Conservation (phyloP, 1,140 invertebrate species). For the Aplysia californica region DNA sequence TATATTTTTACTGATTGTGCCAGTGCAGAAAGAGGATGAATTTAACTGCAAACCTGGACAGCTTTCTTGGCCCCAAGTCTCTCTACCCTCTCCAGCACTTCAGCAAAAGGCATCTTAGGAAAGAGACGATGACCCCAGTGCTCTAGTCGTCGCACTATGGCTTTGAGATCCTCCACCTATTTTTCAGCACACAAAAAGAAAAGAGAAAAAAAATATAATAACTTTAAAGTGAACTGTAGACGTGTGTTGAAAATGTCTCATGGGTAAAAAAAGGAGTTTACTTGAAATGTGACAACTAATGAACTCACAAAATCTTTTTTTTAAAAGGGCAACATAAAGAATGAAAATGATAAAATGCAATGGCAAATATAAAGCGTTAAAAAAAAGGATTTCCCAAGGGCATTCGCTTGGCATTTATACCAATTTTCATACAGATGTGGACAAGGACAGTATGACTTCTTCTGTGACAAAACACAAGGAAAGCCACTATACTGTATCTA, state of each 20-base stretch:
- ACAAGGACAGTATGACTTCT: too few relatives aligned
- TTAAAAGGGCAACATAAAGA: too few relatives aligned
- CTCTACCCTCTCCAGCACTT: slow-evolving; percentile 85
- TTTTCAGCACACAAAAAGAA: background rate
- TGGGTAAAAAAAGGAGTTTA: background rate
- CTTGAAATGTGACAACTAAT: too few relatives aligned
- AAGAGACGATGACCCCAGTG: slow-evolving; percentile 93
- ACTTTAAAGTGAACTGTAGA: background rate
- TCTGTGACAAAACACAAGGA: too few relatives aligned
- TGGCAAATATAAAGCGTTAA: too few relatives aligned
- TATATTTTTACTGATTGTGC: background rate
- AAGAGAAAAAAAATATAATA: background rate
- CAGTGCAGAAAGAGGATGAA: background rate
- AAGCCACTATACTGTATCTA: too few relatives aligned
- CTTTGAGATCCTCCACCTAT: slow-evolving; percentile 80
- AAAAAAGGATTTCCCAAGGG: too few relatives aligned
- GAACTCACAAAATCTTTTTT: too few relatives aligned
- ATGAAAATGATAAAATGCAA: too few relatives aligned
- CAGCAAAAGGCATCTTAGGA: slow-evolving; percentile 88
- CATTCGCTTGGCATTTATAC: too few relatives aligned
- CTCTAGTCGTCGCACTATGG: slow-evolving; percentile 84
- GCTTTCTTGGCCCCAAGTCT: slow-evolving; percentile 74
- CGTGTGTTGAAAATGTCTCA: background rate
- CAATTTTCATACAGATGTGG: too few relatives aligned
- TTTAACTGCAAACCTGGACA: slow-evolving; percentile 56